Evolutionary conservation across 1,140 invertebrate genomes (phyloP), one percentile per base, ranked within the genome.

Genomic region (Venustaconcha ellipsiformis): DNA sequence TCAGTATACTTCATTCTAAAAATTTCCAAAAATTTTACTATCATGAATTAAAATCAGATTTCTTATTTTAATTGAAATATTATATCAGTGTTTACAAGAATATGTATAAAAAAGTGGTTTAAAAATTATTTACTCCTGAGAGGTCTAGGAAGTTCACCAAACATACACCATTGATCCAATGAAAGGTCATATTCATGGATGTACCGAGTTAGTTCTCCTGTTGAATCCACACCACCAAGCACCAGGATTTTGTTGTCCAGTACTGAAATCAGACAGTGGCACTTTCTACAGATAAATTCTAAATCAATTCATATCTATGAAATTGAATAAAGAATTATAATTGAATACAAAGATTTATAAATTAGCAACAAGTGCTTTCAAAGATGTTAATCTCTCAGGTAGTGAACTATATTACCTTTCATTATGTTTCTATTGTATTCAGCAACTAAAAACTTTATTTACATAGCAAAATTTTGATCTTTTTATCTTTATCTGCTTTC

Each of bases 201-300:
- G 55, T 70, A 70, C 62, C 75, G 63, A 63, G 70, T 64, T 13
- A 76, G 57, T 8, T 63, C 56, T 3, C 74, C 70, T 37, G 57
- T 48, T 17, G 66, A 57, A 48, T 75, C 70, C 56, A 78, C 63
- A 14, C 79, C 80, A 56, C 80, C 80, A 15, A 76, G 57, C 17
- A 78, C 73, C 23, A 78, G 57, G 20, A 81, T 81, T 58, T 66
- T 74, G 23, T 72, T 74, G 77, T 78, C 73, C 57, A 81, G 65
- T n/a, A 76, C 81, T 75, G 78, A 55, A 72, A 77, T 60, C 17
- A 57, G n/a, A 11, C 1, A 67, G 14, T n/a, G 6, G 8, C 59
- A 18, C 20, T 13, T n/a, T 23, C 20, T 18, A 62, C 18, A 62
- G 2, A 13, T n/a, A 18, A 62, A 62, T 62, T 62, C 20, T 23